A percentile compares a stretch with the other conserved stretches of the same genome.
Evolutionary conservation across 2,888 invertebrate species (phyloP).

Genomic region (Gisinianus flammeolus): DNA sequence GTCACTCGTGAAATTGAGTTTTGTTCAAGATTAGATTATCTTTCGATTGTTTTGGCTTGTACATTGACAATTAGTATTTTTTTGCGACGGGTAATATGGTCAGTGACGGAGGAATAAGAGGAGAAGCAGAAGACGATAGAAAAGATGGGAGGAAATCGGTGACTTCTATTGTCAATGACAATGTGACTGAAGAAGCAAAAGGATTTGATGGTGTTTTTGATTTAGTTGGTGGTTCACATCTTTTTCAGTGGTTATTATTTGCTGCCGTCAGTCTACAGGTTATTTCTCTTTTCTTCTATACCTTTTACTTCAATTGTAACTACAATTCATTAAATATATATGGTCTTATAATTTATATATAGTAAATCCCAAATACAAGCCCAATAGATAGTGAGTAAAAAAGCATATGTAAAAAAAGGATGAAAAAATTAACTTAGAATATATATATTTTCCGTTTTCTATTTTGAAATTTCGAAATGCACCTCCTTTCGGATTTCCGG

Average conservation of each 20-base stretch:
- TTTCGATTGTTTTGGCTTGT: neutral
- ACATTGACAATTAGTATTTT: neutral
- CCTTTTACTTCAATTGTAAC: too few species aligned
- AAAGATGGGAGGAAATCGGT: neutral
- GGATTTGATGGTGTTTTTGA: slow-evolving; percentile 54
- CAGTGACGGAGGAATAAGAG: neutral
- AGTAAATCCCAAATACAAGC: too few species aligned
- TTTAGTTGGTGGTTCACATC: slow-evolving; percentile 48
- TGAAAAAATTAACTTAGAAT: too few species aligned
- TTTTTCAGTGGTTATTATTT: slow-evolving; percentile 50
- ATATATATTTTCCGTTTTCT: too few species aligned
- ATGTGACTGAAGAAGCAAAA: slow-evolving; percentile 2
- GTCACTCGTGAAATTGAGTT: neutral
- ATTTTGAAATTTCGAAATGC: too few species aligned
- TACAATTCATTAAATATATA: too few species aligned
- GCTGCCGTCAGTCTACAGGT: slow-evolving; percentile 53
- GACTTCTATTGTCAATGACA: neutral
- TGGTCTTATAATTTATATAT: too few species aligned
- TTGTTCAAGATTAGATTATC: neutral
- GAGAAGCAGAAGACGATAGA: neutral
- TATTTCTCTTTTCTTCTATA: neutral
- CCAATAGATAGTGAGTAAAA: too few species aligned
- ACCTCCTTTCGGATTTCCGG: too few species aligned
- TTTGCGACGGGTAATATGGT: neutral
- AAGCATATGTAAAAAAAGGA: too few species aligned